phyloP scores from a whole-genome alignment of 2,113 vertebrate species.

The Chionis minor region DNA sequence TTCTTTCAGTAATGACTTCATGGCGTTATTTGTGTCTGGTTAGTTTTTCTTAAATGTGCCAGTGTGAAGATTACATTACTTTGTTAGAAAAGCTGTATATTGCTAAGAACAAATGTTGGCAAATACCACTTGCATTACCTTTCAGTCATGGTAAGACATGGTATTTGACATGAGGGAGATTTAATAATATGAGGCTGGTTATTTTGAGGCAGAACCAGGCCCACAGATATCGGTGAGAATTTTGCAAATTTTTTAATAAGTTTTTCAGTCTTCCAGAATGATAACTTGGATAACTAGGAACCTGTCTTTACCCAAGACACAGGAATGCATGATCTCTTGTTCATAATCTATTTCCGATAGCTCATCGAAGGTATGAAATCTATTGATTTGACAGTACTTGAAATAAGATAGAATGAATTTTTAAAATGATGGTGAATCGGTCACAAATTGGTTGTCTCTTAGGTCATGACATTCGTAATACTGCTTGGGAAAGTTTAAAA shows the following conservation, averaged over 20 bases:
- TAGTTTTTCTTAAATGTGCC: not conserved
- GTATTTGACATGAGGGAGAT: not conserved
- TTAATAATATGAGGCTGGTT: not conserved
- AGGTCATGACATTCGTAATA: not conserved
- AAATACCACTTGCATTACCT: not conserved
- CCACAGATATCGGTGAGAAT: not conserved
- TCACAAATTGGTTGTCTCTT: not conserved
- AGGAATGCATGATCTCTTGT: not conserved
- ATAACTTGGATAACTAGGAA: not conserved
- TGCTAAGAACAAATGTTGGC: not conserved
- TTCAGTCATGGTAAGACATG: not conserved
- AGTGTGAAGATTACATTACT: not conserved
- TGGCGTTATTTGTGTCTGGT: not conserved
- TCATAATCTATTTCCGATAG: constrained; percentile 6
- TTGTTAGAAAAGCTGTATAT: constrained; percentile 1
- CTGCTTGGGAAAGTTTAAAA: not conserved
- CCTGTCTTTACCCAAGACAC: not conserved
- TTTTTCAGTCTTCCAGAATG: not conserved
- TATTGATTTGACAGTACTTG: not conserved
- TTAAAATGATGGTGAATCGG: not conserved
- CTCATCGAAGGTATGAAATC: not conserved
- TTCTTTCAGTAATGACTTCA: not conserved
- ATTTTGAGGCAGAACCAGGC: not conserved
- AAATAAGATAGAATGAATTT: constrained; percentile 38
- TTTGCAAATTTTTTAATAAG: not conserved